Conservation (phyloP, 2,113 vertebrate species). For the Dissostichus mawsoni region DNA sequence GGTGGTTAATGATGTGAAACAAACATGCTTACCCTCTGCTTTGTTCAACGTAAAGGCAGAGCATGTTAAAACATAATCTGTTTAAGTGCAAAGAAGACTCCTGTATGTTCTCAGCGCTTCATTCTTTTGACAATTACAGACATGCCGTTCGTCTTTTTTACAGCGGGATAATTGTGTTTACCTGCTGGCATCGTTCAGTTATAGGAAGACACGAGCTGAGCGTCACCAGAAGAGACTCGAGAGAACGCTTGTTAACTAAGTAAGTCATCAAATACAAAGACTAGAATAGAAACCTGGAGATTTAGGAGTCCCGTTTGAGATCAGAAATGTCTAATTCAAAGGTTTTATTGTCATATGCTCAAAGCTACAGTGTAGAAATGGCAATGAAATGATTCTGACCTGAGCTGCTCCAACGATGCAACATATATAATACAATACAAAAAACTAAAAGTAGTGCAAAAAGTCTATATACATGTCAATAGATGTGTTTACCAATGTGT, state of each 20-base stretch:
- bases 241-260: background rate
- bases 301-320: background rate
- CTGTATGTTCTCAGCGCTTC: conserved; percentile 38
- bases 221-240: background rate
- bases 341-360: no score
- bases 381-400: no score
- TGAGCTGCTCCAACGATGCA: no score
- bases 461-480: no score
- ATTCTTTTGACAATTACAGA: conserved; percentile 59
- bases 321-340: background rate
- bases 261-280: background rate
- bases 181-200: conserved; percentile 26
- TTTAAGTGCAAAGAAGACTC: conserved; percentile 3
- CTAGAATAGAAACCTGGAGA: background rate
- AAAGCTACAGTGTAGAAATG: no score
- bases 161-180: conserved; percentile 68
- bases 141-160: conserved; percentile 51
- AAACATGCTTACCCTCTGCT: conserved; percentile 60
- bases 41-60: conserved; percentile 43
- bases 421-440: no score
- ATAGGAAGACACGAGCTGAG: background rate
- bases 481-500: no score
- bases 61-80: conserved; percentile 39
- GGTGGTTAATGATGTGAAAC: conserved; percentile 71
- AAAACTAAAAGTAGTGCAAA: no score